Base-by-base conservation (phyloP, 1,140 invertebrate species). In the Cydia amplana region DNA sequence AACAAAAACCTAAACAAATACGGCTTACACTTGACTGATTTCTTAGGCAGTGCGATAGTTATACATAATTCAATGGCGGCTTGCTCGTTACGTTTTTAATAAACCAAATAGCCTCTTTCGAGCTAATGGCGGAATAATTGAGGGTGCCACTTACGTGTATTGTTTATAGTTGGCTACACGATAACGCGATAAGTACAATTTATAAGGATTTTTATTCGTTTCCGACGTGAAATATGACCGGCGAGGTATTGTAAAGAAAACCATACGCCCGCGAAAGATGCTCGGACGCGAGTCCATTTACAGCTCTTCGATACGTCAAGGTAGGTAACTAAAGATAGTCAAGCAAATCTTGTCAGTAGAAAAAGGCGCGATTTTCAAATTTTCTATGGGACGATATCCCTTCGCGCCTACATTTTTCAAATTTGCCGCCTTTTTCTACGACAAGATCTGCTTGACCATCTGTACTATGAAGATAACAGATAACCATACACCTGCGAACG, bases 51-150 rank as follows among this genome's bases (percentile, higher is more conserved):
- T 51, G 49, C 49, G 49, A 51, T 60, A 60, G 55, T 60, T 23
- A 60, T 60, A 60, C 55, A 60, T 60, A 60, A 60, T 60, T 60
- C 55, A 60, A 60, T 60, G 55, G 55, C 20, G 65, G 65, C 16
- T 5, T 4, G 28, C 65, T 70, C 32, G 65, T 70, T 70, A 70
- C 65, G 65, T 70, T 70, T 70, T 70, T 70, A 70, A 70, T 70
- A 70, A 70, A 70, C 65, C 65, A 70, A 70, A 70, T 70, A 70
- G 65, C 65, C 65, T 70, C 65, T 70, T 70, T 36, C 65, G 1
- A 36, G 14, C 65, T 70, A 70, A 70, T 70, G 65, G 65, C n/a
- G 32, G 36, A 36, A 70, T 70, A 70, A 70, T 70, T 70, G 65
- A 70, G 3, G 65, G 65, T 36, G 64, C 32, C 65, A 70, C 65